These are phyloP conservation scores for Hippocampus comes DNA, from an alignment of 2,113 vertebrate genomes.

Conservation along the genomic window DNA sequence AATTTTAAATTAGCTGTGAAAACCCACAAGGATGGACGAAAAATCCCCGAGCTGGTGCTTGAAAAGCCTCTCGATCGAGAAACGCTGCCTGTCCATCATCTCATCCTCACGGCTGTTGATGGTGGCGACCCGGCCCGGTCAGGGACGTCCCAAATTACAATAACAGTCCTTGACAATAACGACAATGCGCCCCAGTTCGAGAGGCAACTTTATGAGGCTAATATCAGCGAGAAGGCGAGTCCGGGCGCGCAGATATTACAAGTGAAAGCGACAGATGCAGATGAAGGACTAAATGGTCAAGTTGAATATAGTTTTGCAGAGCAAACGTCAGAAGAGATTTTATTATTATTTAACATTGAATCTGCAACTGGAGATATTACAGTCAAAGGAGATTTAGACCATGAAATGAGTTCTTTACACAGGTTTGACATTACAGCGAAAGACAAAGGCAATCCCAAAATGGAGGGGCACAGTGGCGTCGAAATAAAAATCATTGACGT, in stretches of 20 bases:
- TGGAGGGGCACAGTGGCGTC: slow-evolving; percentile 64
- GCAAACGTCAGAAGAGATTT: slow-evolving; percentile 53
- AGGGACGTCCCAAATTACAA: slow-evolving; percentile 63
- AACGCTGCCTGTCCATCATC: slow-evolving; percentile 64
- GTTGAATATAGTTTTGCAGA: slow-evolving; percentile 67
- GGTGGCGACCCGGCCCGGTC: slow-evolving; percentile 69
- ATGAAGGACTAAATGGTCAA: slow-evolving; percentile 70
- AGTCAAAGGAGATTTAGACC: slow-evolving; percentile 61
- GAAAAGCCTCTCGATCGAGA: slow-evolving; percentile 75
- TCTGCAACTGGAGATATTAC: slow-evolving; percentile 50
- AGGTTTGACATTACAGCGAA: slow-evolving; percentile 69
- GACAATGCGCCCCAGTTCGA: slow-evolving; percentile 86
- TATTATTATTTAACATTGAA: slow-evolving; percentile 58
- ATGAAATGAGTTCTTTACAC: slow-evolving; percentile 53
- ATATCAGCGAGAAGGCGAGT: slow-evolving; percentile 74
- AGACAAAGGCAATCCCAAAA: slow-evolving; percentile 69
- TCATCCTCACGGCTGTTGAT: slow-evolving; percentile 74
- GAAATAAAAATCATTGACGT: slow-evolving; percentile 68
- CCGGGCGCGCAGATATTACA: slow-evolving; percentile 70
- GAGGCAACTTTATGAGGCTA: slow-evolving; percentile 75
- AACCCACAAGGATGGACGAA: slow-evolving; percentile 63
- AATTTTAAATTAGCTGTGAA: slow-evolving; percentile 70
- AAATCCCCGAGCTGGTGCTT: slow-evolving; percentile 68
- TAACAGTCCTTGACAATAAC: slow-evolving; percentile 77
- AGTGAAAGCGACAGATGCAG: slow-evolving; percentile 72